Percentiles rank a stretch among this genome's conserved stretches.
Conservation (phyloP, 2,888 invertebrate species). For the Rhopalosiphum nymphaeae region DNA sequence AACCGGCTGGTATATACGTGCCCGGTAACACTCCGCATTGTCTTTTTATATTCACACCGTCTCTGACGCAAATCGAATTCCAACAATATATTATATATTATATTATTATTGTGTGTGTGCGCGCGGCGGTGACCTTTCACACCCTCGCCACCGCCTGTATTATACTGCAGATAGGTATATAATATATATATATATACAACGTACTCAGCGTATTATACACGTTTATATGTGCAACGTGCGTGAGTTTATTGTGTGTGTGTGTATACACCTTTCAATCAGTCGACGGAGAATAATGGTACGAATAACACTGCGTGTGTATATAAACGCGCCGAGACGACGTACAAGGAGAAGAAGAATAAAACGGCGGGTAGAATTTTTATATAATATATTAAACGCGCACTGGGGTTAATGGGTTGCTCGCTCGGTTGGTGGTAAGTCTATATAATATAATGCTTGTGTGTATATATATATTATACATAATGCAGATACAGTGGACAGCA, state of each 20-base stretch:
- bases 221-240: not conserved
- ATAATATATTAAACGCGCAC: not conserved
- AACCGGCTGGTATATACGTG: not conserved
- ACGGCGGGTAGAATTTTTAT: not conserved
- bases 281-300: conserved; percentile 23
- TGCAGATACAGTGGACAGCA: not conserved
- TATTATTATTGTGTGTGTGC: not conserved
- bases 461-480: not conserved
- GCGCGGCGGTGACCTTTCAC: conserved; percentile 54
- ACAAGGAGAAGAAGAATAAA: not conserved
- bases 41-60: conserved; percentile 46
- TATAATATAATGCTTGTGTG: not conserved
- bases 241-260: not conserved
- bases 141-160: conserved; percentile 39
- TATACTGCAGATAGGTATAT: not conserved
- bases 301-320: not conserved
- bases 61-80: conserved; percentile 56
- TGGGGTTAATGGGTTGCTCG: conserved; percentile 60
- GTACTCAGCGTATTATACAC: not conserved
- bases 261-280: conserved; percentile 42
- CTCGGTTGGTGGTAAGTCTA: conserved; percentile 51
- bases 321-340: no score
- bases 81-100: not conserved
- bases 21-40: not conserved
- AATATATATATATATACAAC: not conserved